Evolutionary conservation across 2,113 vertebrate species (phyloP).

Genomic region (Lepidothrix coronata): DNA sequence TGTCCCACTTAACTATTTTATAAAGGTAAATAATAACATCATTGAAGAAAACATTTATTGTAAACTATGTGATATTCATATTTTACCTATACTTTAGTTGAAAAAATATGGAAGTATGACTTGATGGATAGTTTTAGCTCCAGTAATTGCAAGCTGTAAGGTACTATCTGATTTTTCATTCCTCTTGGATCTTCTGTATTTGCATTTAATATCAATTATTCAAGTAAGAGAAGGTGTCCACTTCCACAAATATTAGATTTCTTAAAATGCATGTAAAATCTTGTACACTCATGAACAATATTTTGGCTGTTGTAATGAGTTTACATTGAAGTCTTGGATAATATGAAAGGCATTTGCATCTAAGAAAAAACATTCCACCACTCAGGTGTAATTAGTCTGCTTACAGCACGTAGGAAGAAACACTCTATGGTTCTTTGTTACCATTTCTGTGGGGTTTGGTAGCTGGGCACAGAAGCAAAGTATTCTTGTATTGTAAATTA

Average conservation of each 20-base stretch:
- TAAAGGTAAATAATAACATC: neutral
- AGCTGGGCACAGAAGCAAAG: neutral
- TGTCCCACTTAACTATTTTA: neutral
- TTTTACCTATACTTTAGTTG: neutral
- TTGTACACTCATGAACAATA: neutral
- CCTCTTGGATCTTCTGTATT: neutral
- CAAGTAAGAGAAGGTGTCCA: neutral
- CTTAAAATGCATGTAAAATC: neutral
- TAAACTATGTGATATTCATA: neutral
- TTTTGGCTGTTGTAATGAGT: neutral
- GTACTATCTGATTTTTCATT: neutral
- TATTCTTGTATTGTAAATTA: neutral
- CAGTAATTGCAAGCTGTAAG: neutral
- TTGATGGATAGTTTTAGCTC: neutral
- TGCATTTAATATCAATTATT: neutral
- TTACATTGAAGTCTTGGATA: neutral
- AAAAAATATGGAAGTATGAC: neutral
- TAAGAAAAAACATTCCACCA: neutral
- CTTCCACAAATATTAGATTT: neutral
- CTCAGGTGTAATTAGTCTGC: neutral
- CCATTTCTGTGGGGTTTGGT: neutral
- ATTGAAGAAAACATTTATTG: neutral
- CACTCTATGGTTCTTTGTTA: neutral
- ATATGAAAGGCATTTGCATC: neutral
- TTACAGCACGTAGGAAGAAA: rapidly evolving